Conservation (phyloP, 2,888 invertebrate species). For the Latrodectus hesperus region DNA sequence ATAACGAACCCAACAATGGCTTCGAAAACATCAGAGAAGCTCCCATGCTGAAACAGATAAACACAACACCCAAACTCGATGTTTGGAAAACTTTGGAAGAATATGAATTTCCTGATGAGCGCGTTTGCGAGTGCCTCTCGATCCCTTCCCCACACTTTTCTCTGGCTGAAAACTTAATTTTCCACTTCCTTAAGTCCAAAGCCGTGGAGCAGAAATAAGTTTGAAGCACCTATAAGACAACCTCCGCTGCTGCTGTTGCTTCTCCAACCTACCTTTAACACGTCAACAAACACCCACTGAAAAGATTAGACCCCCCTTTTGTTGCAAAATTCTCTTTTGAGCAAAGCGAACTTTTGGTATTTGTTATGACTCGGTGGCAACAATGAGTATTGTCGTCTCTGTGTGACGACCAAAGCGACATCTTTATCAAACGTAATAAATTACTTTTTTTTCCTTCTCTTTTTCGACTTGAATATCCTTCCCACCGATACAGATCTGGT, state of each 20-base stretch:
- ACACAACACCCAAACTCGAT: background rate
- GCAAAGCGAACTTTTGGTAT: constrained; percentile 42
- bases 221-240: background rate
- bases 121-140: background rate
- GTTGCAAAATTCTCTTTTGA: constrained; percentile 26
- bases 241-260: constrained; percentile 23
- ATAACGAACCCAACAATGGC: too few relatives aligned
- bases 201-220: constrained; percentile 41
- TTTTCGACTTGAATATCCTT: constrained; percentile 21
- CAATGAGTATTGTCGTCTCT: constrained; percentile 53
- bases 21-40: background rate
- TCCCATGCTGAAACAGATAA: constrained; percentile 5
- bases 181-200: constrained; percentile 47
- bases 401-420: constrained; percentile 43
- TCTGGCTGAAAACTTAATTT: constrained; percentile 43
- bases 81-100: constrained; percentile 33
- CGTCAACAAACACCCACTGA: constrained; percentile 46
- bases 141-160: background rate
- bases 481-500: constrained; percentile 38
- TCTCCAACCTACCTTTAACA: constrained; percentile 12
- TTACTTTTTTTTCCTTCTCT: constrained; percentile 35
- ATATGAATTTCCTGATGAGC: constrained; percentile 54
- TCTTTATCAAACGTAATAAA: constrained; percentile 63
- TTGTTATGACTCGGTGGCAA: constrained; percentile 59
- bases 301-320: constrained; percentile 56